A percentile compares a stretch with the other conserved stretches of the same genome.
Conservation (phyloP, 2,888 invertebrate species). For the Arrhopalites spinosus region DNA sequence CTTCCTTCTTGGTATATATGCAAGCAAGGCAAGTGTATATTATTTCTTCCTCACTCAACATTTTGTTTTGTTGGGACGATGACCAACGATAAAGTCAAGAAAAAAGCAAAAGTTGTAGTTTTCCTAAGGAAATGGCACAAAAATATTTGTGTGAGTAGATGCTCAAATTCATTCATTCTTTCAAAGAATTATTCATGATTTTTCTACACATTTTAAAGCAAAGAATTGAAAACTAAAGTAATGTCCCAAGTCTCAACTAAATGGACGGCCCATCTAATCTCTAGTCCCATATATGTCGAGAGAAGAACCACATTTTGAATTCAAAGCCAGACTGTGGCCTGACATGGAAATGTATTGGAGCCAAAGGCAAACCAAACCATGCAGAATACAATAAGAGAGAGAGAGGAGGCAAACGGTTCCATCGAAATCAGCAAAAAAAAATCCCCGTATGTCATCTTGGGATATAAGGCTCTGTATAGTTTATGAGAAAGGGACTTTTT, state of each 20-base stretch:
- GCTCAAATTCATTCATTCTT: too few species aligned
- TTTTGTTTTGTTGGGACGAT: too few species aligned
- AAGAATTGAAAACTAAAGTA: not conserved
- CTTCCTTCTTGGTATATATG: not conserved
- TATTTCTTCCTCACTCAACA: too few species aligned
- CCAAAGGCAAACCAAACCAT: not conserved
- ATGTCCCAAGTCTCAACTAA: not conserved
- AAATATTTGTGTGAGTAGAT: too few species aligned
- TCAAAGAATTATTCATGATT: constrained; percentile 4
- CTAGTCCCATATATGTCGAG: not conserved
- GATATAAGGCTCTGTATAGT: too few species aligned
- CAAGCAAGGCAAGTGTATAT: too few species aligned
- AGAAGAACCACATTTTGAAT: constrained; percentile 7
- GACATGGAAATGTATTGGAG: constrained; percentile 5
- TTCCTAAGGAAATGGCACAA: too few species aligned
- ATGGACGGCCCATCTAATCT: not conserved
- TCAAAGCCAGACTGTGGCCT: not conserved
- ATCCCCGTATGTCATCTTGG: constrained; percentile 11
- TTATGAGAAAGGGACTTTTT: not conserved
- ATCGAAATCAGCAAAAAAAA: constrained; percentile 14
- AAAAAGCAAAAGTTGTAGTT: too few species aligned
- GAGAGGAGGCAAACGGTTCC: constrained; percentile 14
- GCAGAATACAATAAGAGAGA: constrained; percentile 8
- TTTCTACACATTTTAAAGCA: not conserved
- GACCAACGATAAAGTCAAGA: too few species aligned